Evolutionary conservation across 1,140 invertebrate genomes (phyloP), one percentile per base, ranked within the genome.

Genomic region (Drosophila pallidifrons): DNA sequence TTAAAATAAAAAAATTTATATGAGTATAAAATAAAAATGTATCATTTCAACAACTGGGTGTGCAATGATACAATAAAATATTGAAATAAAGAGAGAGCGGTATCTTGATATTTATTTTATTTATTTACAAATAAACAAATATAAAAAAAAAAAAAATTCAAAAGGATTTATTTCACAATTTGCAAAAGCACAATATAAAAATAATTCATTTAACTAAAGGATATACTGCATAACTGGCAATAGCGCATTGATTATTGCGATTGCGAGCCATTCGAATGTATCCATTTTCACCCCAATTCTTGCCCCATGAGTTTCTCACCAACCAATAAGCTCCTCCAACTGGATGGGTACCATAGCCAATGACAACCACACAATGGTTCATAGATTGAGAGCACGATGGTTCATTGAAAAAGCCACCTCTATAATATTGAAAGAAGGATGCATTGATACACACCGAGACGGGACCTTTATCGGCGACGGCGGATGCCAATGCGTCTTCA

Each of bases 261-360:
- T 95, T 95, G 54, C 95, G 82, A 2, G 93, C 82, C 93, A 96
- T 95, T 71, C 92, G 91, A 58, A 95, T 93, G 89, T 94, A 96
- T 5, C 95, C 95, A 7, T 93, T 54, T 46, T 94, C 92, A 25
- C 95, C 95, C 95, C 95, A 95, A 2, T 54, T 59, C n/a, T 64
- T 66, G 4, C 93, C 93, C 94, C 94, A 94, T 78, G 96, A 96
- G 91, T 94, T 94, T 92, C 94, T 94, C 66, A 94, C 93, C 8
- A 94, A 85, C 93, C 93, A 94, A 89, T 94, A 94, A 77, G 94
- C 93, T 69, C 94, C 91, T 28, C 59, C 59, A 2, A 0, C 2
- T 6, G 11, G 1, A 43, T 54, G 41, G 4, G 25, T 28, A 16
- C 49, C 63, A 5, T 59, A 59, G 11, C 57, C 57, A 15, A 28